Evolutionary conservation across 2,113 vertebrate genomes (phyloP).

Genomic region (Pampusana beccarii): DNA sequence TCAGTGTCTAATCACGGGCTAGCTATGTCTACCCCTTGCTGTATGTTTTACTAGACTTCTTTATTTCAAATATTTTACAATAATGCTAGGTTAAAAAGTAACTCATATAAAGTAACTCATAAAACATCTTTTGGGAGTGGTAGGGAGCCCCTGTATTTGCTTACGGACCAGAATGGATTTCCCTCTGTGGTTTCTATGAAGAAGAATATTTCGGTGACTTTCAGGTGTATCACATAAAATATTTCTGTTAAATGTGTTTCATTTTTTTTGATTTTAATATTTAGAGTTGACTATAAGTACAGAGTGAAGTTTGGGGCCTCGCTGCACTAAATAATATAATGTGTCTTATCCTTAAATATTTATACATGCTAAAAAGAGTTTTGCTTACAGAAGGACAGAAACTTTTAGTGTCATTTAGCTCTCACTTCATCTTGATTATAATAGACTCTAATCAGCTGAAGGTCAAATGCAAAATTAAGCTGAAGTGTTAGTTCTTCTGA

Average conservation of each 20-base stretch:
- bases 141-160: fast-evolving
- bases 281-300: background rate
- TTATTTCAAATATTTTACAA: background rate
- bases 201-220: background rate
- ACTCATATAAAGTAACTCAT: too few relatives aligned
- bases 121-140: background rate
- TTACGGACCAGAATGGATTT: background rate
- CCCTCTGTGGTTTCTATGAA: background rate
- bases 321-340: background rate
- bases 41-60: background rate
- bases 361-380: background rate
- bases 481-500: background rate
- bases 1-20: background rate
- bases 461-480: background rate
- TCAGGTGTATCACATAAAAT: background rate
- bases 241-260: background rate
- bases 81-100: background rate
- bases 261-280: background rate
- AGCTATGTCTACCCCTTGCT: background rate
- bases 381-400: background rate
- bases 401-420: background rate
- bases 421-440: background rate
- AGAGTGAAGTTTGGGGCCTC: background rate
- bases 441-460: background rate
- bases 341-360: background rate